Evolutionary conservation across 2,797 vertebrate genomes (phyloP).

Genomic region (Eremophila alpestris): DNA sequence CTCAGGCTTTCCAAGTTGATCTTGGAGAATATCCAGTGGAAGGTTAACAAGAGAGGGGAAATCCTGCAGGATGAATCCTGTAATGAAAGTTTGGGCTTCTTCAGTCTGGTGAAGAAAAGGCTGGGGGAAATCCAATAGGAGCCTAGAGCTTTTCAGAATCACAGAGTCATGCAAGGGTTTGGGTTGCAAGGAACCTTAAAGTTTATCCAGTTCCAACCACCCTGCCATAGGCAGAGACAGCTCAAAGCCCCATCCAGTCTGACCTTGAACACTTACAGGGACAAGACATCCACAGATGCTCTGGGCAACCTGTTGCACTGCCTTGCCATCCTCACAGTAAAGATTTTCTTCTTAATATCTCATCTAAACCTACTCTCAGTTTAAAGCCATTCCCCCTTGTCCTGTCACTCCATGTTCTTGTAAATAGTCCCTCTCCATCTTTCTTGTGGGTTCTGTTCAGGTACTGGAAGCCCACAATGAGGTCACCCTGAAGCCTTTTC

Average conservation of each 20-base stretch:
- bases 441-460: background rate
- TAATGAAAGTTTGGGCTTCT: background rate
- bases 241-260: background rate
- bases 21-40: background rate
- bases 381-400: background rate
- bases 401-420: background rate
- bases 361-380: background rate
- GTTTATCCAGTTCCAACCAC: background rate
- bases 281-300: rapidly evolving
- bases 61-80: background rate
- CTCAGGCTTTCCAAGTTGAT: background rate
- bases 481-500: background rate
- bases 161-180: background rate
- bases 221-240: background rate
- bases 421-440: background rate
- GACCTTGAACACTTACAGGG: background rate
- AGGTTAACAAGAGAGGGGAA: background rate
- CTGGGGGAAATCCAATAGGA: background rate
- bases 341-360: background rate
- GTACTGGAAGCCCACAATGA: background rate
- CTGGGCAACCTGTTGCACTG: background rate
- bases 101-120: background rate
- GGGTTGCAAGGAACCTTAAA: background rate
- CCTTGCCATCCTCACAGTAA: background rate
- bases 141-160: background rate